These are phyloP conservation scores for Philhelius pedissequus DNA, from an alignment of 2,888 invertebrate species.

Conservation along the genomic window DNA sequence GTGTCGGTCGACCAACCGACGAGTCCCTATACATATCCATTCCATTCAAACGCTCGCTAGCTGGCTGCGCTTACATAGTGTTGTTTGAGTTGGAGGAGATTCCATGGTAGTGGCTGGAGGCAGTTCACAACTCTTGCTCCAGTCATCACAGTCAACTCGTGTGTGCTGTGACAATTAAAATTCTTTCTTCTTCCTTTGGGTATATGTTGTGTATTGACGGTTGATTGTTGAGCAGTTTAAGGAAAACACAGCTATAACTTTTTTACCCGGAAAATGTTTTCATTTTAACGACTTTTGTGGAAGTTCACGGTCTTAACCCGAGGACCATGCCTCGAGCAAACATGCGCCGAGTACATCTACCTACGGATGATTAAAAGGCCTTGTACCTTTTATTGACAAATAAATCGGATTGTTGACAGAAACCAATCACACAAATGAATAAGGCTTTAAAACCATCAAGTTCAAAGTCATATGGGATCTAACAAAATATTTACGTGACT, in stretches of 20 bases:
- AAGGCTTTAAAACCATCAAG: slow-evolving; percentile 39
- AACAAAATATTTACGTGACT: slow-evolving; percentile 50
- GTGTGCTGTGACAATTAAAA: slow-evolving; percentile 61
- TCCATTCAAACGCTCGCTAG: not conserved
- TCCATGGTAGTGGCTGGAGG: slow-evolving; percentile 29
- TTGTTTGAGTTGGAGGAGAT: not conserved
- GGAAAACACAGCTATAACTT: not conserved
- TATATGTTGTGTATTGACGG: not conserved
- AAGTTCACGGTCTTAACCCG: slow-evolving; percentile 37
- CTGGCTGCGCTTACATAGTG: too few species aligned
- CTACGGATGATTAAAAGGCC: slow-evolving; percentile 34
- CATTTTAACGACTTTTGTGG: slow-evolving; percentile 46
- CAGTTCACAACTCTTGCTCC: slow-evolving; percentile 33
- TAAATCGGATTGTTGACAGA: slow-evolving; percentile 63
- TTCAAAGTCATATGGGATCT: not conserved
- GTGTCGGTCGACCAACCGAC: not conserved
- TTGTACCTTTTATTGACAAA: slow-evolving; percentile 65
- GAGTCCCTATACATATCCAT: not conserved
- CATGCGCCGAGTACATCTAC: not conserved
- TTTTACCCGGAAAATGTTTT: slow-evolving; percentile 48
- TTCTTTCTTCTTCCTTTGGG: slow-evolving; percentile 3
- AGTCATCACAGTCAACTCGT: slow-evolving; percentile 19
- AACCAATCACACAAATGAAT: slow-evolving; percentile 59
- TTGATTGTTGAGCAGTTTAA: not conserved
- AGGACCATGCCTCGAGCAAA: slow-evolving; percentile 36